Percentiles rank a stretch among this genome's conserved stretches.
phyloP scores from a whole-genome alignment of 2,113 vertebrate species.

The Eudyptes chrysolophus region DNA sequence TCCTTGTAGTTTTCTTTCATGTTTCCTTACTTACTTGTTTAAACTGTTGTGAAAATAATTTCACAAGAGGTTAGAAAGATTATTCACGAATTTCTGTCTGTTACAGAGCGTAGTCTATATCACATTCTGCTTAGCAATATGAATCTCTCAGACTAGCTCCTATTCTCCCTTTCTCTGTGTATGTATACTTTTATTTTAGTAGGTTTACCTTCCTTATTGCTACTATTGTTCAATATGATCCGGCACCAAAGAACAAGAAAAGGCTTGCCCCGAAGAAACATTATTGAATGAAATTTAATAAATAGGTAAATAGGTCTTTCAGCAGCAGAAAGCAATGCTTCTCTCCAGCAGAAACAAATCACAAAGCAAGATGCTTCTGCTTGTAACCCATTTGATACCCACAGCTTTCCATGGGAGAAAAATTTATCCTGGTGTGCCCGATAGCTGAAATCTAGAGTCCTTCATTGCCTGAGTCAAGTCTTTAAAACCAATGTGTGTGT shows the following conservation, averaged over 20 bases:
- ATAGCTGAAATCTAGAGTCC: not conserved
- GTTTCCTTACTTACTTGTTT: not conserved
- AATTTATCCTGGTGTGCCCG: not conserved
- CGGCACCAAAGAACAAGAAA: not conserved
- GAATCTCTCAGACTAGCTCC: not conserved
- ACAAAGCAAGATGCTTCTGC: not conserved
- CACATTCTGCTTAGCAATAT: not conserved
- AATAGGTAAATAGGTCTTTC: not conserved
- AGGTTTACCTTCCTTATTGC: not conserved
- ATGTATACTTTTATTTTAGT: not conserved
- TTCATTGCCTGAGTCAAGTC: not conserved
- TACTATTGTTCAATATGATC: not conserved
- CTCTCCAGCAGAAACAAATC: not conserved
- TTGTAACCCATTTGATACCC: not conserved
- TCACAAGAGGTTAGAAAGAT: not conserved
- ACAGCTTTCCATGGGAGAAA: not conserved
- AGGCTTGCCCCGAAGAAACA: not conserved
- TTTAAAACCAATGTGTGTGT: not conserved
- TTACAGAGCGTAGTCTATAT: not conserved
- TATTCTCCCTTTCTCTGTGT: not conserved
- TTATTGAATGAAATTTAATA: not conserved
- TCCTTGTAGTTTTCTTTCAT: not conserved
- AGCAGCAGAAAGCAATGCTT: not conserved
- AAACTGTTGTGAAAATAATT: not conserved
- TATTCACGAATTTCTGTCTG: not conserved